phyloP scores from a whole-genome alignment of 2,797 vertebrate species.

The Muscicapa comitata region DNA sequence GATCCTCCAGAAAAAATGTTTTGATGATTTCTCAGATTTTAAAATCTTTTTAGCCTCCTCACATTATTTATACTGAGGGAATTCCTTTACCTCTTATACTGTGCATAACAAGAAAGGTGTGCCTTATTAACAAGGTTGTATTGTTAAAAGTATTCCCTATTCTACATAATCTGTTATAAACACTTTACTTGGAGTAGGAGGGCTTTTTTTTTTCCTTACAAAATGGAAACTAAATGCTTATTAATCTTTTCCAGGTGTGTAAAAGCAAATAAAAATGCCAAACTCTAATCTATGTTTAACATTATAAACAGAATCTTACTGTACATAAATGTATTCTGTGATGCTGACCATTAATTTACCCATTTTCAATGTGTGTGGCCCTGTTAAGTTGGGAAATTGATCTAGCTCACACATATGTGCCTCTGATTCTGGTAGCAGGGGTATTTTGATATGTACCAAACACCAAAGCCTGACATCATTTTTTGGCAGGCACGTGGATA shows the following conservation, averaged over 20 bases:
- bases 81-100: background rate
- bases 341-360: background rate
- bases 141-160: background rate
- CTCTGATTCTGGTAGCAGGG: slow-evolving; percentile 1
- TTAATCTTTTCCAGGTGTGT: slow-evolving; percentile 3
- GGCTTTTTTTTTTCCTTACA: background rate
- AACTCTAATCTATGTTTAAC: background rate
- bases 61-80: background rate
- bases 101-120: background rate
- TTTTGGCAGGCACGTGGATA: slow-evolving; percentile 21
- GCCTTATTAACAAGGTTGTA: background rate
- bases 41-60: background rate
- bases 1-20: background rate
- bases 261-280: background rate
- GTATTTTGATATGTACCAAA: slow-evolving; percentile 27
- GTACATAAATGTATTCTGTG: background rate
- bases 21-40: background rate
- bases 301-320: background rate
- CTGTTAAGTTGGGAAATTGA: slow-evolving; percentile 8
- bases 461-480: slow-evolving; percentile 39
- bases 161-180: background rate
- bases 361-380: slow-evolving; percentile 47
- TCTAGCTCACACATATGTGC: background rate
- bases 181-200: background rate
- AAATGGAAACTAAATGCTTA: background rate